These are phyloP conservation scores for Alca torda DNA, from an alignment of 2,797 vertebrate genomes.

Conservation along the genomic window DNA sequence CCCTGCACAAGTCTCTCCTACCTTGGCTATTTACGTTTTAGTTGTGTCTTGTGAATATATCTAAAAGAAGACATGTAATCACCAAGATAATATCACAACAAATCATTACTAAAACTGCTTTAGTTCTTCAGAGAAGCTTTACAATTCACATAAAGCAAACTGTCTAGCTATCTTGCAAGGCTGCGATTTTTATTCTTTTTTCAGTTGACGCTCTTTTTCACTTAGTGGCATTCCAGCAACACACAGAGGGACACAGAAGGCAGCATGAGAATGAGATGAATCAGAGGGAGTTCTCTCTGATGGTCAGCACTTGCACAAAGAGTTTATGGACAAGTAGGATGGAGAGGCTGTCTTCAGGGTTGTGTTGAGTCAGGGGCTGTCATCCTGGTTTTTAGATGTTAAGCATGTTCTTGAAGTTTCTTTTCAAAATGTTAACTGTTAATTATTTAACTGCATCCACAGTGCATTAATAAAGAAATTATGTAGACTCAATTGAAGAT, in stretches of 20 bases:
- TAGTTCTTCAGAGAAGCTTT: not conserved
- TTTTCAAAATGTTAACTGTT: not conserved
- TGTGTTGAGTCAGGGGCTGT: not conserved
- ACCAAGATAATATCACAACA: not conserved
- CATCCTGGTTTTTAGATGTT: not conserved
- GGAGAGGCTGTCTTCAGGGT: not conserved
- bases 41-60: not conserved
- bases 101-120: not conserved
- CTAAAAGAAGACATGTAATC: not conserved
- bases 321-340: not conserved
- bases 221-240: not conserved
- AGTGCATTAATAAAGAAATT: not conserved
- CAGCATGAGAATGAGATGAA: accelerated
- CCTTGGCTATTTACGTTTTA: not conserved
- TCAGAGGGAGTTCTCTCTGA: not conserved
- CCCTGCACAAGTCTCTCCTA: not conserved
- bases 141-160: not conserved
- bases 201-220: not conserved
- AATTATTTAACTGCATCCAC: not conserved
- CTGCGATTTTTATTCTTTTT: not conserved
- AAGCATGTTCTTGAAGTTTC: not conserved
- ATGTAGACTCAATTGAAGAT: not conserved
- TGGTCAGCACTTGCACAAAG: not conserved
- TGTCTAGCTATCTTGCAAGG: not conserved
- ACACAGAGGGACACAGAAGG: not conserved